A percentile compares a stretch with the other conserved stretches of the same genome.
Evolutionary conservation across 2,113 vertebrate genomes (phyloP).

Genomic region (Tinamus guttatus): DNA sequence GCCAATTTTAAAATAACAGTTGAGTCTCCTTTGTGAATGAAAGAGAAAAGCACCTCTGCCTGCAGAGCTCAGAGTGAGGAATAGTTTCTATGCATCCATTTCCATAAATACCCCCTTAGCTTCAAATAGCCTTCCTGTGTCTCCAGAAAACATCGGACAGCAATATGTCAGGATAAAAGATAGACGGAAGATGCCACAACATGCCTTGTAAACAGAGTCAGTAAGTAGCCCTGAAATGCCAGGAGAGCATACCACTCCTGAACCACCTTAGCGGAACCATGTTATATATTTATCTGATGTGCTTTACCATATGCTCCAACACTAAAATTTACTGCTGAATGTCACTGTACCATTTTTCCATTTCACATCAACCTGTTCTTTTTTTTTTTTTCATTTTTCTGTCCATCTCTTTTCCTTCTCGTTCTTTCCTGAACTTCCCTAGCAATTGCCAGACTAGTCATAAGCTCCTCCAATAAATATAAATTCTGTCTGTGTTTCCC

Average conservation of each 20-base stretch:
- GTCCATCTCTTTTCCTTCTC: background rate
- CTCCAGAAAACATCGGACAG: background rate
- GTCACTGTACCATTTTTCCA: background rate
- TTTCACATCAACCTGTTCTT: background rate
- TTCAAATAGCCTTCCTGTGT: background rate
- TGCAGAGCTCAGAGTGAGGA: background rate
- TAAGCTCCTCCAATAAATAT: background rate
- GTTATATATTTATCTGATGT: background rate
- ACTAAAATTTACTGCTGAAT: background rate
- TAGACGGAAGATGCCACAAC: background rate
- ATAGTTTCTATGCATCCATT: background rate
- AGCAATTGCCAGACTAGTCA: background rate
- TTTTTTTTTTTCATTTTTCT: background rate
- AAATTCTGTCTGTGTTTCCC: background rate
- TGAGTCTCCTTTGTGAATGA: background rate
- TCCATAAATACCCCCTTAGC: background rate
- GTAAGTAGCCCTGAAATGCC: background rate
- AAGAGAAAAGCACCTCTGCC: background rate
- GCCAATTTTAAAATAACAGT: background rate
- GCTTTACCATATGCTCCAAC: background rate
- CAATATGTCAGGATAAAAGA: background rate
- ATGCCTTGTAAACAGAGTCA: background rate
- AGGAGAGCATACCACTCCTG: background rate
- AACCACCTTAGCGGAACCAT: background rate
- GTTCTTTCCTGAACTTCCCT: background rate